Percentiles rank a stretch among this genome's conserved stretches.
phyloP scores from a whole-genome alignment of 2,888 invertebrate species.

The Ennomos erosarius region DNA sequence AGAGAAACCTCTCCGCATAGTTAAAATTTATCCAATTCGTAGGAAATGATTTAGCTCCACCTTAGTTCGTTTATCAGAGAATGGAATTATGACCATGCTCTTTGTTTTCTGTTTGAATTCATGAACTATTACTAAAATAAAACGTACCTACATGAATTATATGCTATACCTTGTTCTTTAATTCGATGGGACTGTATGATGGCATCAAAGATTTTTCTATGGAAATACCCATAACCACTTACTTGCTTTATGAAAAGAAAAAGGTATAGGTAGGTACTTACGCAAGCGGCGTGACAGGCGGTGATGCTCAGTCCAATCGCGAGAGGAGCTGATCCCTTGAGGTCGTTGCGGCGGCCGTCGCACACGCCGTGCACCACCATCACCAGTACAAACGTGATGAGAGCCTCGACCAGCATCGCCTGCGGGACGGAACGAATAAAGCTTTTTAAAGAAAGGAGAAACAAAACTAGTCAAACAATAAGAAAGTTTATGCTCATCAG shows the following conservation, averaged over 20 bases:
- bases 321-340: conserved; percentile 93
- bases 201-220: no score
- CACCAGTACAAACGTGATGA: conserved; percentile 94
- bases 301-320: conserved; percentile 95
- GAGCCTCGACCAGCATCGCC: conserved; percentile 92
- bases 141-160: no score
- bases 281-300: conserved; percentile 93
- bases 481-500: no score
- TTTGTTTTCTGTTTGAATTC: neutral
- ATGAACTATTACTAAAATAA: no score
- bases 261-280: conserved; percentile 83
- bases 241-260: no score
- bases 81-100: neutral
- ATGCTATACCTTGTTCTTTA: no score
- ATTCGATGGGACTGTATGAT: no score
- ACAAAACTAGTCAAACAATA: no score
- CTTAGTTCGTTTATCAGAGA: conserved; percentile 1
- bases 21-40: conserved; percentile 3
- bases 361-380: conserved; percentile 94
- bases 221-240: no score
- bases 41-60: conserved; percentile 1
- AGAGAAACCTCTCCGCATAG: neutral
- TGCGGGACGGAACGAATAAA: conserved; percentile 58
- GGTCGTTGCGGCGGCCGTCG: conserved; percentile 91
- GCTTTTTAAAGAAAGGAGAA: no score